Evolutionary conservation across 2,888 invertebrate species (phyloP), one percentile per base, ranked within the genome.

Genomic region (Pollenia griseotomentosa): DNA sequence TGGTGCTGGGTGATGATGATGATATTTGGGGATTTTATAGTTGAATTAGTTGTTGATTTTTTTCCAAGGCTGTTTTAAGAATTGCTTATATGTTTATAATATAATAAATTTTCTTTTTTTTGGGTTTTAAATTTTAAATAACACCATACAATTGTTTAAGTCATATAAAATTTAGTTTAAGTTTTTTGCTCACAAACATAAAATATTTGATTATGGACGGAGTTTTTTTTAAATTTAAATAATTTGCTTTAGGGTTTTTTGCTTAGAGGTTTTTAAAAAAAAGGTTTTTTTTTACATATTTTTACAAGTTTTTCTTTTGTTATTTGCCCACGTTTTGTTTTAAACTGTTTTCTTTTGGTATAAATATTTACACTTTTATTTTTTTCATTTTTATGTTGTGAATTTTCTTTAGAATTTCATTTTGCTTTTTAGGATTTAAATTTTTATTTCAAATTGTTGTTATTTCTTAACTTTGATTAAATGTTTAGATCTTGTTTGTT

Each of bases 11-110:
- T 70, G 42, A 33, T 48, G n/a, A 79, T 80, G 74, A 55, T 70
- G 75, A 66, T 80, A 51, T 68, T 86, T 55, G 59, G 46, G 40
- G 61, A 63, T 74, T 55, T 8, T 44, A 48, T 74, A 42, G 46
- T 65, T 57, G 73, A 59, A 81, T 70, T 66, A 59, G 74, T 73
- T 75, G 63, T 42, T 55, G 44, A 59, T 46, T 61, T 73, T 71
- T 66, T 68, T 74, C 66, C 86, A 86, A 86, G 86, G 86, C 86
- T 83, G 73, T 61, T 74, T 48, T 48, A 42, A 14, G 53, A 86
- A 86, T 86, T 86, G 86, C 86, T 83, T 86, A 42, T 78, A 57
- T 61, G 55, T 82, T 81, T 19, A 16, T 73, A 65, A 55, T 73
- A 48, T 19, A 80, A 63, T 46, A 14, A 12, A 10, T 55, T 81